These are phyloP conservation scores for Geotrupes spiniger DNA, from an alignment of 2,888 invertebrate genomes.

Conservation along the genomic window DNA sequence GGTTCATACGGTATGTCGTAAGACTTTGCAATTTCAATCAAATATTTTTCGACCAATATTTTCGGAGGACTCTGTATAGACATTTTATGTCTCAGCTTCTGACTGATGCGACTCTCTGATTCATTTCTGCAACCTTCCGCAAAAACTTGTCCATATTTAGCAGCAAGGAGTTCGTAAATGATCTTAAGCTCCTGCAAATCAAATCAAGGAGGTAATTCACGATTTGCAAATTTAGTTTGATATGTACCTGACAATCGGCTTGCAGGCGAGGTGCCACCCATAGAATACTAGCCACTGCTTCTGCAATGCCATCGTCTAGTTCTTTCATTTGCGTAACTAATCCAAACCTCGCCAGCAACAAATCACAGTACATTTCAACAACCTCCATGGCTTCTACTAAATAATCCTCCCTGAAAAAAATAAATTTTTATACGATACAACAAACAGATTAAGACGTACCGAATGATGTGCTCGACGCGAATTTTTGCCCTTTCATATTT, in stretches of 20 bases:
- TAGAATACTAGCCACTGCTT: constrained; percentile 92
- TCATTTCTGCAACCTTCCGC: constrained; percentile 85
- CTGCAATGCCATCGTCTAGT: constrained; percentile 91
- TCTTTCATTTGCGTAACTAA: constrained; percentile 95
- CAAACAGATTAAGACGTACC: constrained; percentile 51
- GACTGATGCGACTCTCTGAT: constrained; percentile 70
- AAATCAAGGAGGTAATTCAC: not conserved
- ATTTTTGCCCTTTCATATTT: constrained; percentile 91
- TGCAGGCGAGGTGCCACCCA: constrained; percentile 96
- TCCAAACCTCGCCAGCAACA: constrained; percentile 93
- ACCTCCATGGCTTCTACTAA: constrained; percentile 99
- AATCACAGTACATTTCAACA: constrained; percentile 98
- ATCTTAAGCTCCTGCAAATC: constrained; percentile 63
- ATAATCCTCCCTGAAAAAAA: constrained; percentile 81
- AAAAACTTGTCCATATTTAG: constrained; percentile 93
- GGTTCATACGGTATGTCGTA: constrained; percentile 94
- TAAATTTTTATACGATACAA: not conserved
- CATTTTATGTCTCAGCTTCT: constrained; percentile 90
- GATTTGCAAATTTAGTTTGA: too few relatives aligned
- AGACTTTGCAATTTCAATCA: constrained; percentile 95
- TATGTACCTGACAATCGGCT: constrained; percentile 69
- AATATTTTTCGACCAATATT: constrained; percentile 87
- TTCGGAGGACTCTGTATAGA: constrained; percentile 94
- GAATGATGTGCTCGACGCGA: constrained; percentile 95
- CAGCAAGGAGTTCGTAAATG: constrained; percentile 82